Percentiles rank a stretch among this genome's conserved stretches.
phyloP scores from a whole-genome alignment of 2,888 invertebrate genomes.

The Cecidostiba fungosa region DNA sequence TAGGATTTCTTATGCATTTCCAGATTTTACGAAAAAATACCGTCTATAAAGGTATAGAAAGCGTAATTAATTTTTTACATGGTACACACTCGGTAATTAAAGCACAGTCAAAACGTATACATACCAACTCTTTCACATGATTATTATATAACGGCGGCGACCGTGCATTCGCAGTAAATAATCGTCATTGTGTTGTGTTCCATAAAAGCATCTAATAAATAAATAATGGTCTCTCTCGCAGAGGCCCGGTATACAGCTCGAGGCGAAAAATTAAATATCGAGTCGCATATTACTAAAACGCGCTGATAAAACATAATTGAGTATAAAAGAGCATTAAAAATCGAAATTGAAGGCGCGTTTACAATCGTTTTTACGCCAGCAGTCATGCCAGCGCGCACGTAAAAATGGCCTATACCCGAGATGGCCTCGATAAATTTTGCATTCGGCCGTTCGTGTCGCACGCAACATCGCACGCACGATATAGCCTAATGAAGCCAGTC shows the following conservation, averaged over 20 bases:
- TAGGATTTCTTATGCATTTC: too few species aligned
- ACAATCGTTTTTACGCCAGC: slow-evolving; percentile 21
- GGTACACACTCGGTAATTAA: too few species aligned
- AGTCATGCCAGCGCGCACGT: not conserved
- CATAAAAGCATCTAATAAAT: not conserved
- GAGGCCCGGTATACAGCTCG: not conserved
- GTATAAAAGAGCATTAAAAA: slow-evolving; percentile 27
- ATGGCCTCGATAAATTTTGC: slow-evolving; percentile 7
- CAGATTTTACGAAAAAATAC: too few species aligned
- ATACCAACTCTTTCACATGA: too few species aligned
- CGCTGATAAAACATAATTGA: slow-evolving; percentile 31
- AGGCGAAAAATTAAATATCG: not conserved
- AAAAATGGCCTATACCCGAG: slow-evolving; percentile 11
- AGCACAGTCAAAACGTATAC: too few species aligned
- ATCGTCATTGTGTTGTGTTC: not conserved
- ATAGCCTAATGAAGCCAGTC: not conserved
- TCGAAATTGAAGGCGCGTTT: slow-evolving; percentile 22
- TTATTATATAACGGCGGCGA: too few species aligned
- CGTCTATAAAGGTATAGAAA: too few species aligned
- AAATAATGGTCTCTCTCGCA: not conserved
- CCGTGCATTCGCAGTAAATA: too few species aligned
- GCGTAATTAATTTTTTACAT: too few species aligned
- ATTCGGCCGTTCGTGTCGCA: not conserved
- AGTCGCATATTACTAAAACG: not conserved
- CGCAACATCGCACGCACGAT: not conserved